Evolutionary conservation across 2,113 vertebrate species (phyloP), one percentile per base, ranked within the genome.

Genomic region (Channa argus): DNA sequence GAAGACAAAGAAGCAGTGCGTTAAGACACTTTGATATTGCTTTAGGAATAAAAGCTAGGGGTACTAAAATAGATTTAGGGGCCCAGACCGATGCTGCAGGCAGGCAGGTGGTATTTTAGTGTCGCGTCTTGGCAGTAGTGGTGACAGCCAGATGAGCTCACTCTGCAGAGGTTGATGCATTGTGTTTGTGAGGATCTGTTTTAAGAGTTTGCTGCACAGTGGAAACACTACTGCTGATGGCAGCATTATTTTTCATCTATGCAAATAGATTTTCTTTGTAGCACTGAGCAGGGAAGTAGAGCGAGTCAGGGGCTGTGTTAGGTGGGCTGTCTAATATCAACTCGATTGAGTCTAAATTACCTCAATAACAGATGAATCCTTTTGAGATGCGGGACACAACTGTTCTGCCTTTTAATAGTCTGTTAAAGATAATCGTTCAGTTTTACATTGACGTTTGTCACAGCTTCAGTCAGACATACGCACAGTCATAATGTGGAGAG

Each of bases 61-160:
- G 51, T 1, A 46, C n/a, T 68, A 37, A 65, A 69, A 60, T 2
- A 5, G 33, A 54, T 75, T 70, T 41, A 61, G 10, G 5, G 72
- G 11, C 6, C 44, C 10, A 0, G 14, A 60, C 33, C 15, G 45
- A 74, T 5, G 55, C 71, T 39, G 63, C 77, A 43, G 61, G 45
- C 41, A 37, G 69, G 68, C 62, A 63, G 77, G 5, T 72, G 77
- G 54, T 43, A 55, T 34, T 80, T 73, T 51, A 68, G 41, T 59
- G 77, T 24, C 8, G 39, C 9, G 5, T 15, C 55, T 41, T 54
- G 6, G 44, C 14, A 34, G 15, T 6, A 1, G 39, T 38, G 73
- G 54, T 53, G 55, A 15, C 73, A 8, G 55, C 50, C 49, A 13
- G 65, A 34, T 36, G 11, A 11, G 13, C 5, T 56, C 74, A 9